phyloP scores from a whole-genome alignment of 2,113 vertebrate species.

The Amblyornis subalaris region DNA sequence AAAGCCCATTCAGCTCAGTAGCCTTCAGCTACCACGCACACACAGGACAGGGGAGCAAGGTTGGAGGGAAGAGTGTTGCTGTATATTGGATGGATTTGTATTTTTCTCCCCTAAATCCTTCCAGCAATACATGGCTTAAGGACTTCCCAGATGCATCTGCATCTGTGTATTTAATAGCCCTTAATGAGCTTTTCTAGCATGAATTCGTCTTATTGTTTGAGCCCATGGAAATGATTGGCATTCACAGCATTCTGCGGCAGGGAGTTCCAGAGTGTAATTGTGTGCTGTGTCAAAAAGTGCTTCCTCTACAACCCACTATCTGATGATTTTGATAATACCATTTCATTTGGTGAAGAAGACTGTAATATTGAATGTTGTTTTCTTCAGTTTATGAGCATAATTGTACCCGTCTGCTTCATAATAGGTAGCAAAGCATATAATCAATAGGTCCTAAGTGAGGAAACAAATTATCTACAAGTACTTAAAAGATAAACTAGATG shows the following conservation, averaged over 20 bases:
- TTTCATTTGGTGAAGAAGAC: neutral
- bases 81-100: neutral
- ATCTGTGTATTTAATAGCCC: neutral
- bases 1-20: neutral
- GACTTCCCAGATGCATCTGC: neutral
- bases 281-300: neutral
- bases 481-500: neutral
- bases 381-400: constrained; percentile 1
- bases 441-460: neutral
- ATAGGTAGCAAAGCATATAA: neutral
- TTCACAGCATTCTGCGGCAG: constrained; percentile 3
- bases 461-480: neutral
- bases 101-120: neutral
- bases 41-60: neutral
- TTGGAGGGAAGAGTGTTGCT: rapidly evolving
- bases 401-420: neutral
- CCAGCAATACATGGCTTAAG: neutral
- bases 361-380: neutral
- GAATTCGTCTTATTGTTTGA: neutral
- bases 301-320: constrained; percentile 21
- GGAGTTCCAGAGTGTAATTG: constrained; percentile 8
- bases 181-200: constrained; percentile 28
- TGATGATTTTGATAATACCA: constrained; percentile 18
- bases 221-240: constrained; percentile 1
- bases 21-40: neutral